Base-by-base conservation (phyloP, 2,888 invertebrate genomes). In the Drosophila hamatofila region DNA sequence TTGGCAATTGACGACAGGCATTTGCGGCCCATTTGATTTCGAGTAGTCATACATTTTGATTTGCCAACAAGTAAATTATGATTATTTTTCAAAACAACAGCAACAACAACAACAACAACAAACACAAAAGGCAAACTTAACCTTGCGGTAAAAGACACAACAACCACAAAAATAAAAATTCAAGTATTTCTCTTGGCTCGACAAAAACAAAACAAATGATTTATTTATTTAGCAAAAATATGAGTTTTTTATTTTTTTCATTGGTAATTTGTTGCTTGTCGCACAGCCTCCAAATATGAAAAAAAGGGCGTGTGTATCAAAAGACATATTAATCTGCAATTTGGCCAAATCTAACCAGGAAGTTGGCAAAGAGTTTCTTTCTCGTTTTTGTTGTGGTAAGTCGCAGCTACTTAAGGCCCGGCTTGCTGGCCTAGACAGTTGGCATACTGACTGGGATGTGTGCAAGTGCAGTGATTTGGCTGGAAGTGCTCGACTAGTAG, bases 31-130 rank as follows among this genome's bases (percentile, higher is more conserved):
- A 65, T 67, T 80, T 77, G 62, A 72, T 83, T 70, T 82, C 61
- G 69, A 61, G 81, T 75, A 68, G 81, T 78, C 75, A 69, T 56
- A 76, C 81, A 78, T 74, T 87, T 81, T 67, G 87, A 83, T 87
- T 84, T 89, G 78, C 84, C 84, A 81, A 89, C 89, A 89, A 87
- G 73, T 88, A 88, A 88, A 85, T 88, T 88, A 88, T 83, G 87
- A 81, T 77, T 81, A 77, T 76, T 80, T 76, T 67, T 61, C 27
- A 58, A 75, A 55, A 61, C 62, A 77, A 72, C 51, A 57, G 56
- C 55, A 56, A 59, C 37, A 48, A 52, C 42, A 69, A n/a, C 33
- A 58, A 42, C 61, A 73, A 65, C 56, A 59, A 25, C 44, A 25
- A 30, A 64, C 66, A 41, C 62, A 70, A 60, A 72, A 66, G 51